Base-by-base conservation (phyloP, 2,113 vertebrate species). In the Albula glossodonta region DNA sequence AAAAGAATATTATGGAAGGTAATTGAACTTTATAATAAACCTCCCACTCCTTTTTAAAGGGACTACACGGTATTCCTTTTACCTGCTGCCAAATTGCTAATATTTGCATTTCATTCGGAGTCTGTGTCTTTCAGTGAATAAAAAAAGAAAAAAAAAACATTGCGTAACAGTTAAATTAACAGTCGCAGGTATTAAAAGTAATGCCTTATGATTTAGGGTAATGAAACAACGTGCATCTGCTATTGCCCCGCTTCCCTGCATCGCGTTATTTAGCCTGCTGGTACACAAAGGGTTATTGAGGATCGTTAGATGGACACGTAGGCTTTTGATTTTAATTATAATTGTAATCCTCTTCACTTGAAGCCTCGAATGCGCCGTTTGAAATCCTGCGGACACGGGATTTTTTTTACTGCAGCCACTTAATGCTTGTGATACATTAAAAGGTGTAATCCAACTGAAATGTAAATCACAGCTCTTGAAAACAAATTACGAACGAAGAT, bases 391-490 rank as follows among this genome's bases (percentile, higher is more conserved):
- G 83, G 93, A 95, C 94, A 93, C 90, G 84, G 88, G 92, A 91
- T 89, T 50, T 83, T 80, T 93, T 95, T 94, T 93, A 90, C 87
- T 89, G 89, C 83, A 93, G 92, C 93, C 94, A 95, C 96, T 97
- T 95, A 93, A 93, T 81, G 3, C 92, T 88, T 85, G 91, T 91
- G 92, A 91, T 93, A 95, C 94, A 95, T 97, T 97, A 96, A 96
- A 97, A 97, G 96, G 96, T 97, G 94, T 95, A 96, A 97, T 97
- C 95, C 95, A 95, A 96, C 95, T 97, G 97, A 98, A 98, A 99
- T 98, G 96, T 96, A 98, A 98, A 99, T 98, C 95, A 93, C 94
- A 91, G 93, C 96, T 97, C 96, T 97, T 97, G 95, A 97, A 97
- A 97, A 97, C 95, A 97, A 97, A 98, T 97, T 96, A 96, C 93